Percentiles rank a stretch among this genome's conserved stretches.
Evolutionary conservation across 2,888 invertebrate species (phyloP).

Genomic region (Drosophila fungiperda): DNA sequence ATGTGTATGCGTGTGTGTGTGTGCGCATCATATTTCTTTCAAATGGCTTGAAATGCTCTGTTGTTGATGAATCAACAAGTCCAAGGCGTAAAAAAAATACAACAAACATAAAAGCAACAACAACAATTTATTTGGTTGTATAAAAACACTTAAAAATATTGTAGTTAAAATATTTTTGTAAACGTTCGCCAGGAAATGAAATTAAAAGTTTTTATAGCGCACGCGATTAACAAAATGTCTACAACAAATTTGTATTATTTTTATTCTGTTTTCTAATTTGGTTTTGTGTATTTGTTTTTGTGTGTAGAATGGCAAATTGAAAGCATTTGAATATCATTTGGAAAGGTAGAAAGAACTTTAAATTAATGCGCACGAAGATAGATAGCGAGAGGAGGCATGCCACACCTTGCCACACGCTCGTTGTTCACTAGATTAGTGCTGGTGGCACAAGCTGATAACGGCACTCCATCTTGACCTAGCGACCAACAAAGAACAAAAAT

Average conservation of each 20-base stretch:
- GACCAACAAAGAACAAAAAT: slow-evolving; percentile 28
- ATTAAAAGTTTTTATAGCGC: slow-evolving; percentile 47
- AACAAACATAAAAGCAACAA: slow-evolving; percentile 19
- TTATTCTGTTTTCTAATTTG: slow-evolving; percentile 6
- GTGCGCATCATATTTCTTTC: slow-evolving; percentile 63
- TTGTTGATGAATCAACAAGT: slow-evolving; percentile 68
- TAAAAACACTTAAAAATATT: slow-evolving; percentile 70
- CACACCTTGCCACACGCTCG: background rate
- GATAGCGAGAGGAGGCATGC: slow-evolving; percentile 11
- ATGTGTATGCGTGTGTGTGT: slow-evolving; percentile 16
- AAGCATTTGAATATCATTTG: slow-evolving; percentile 59
- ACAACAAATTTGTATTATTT: slow-evolving; percentile 35
- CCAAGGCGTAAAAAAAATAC: slow-evolving; percentile 62
- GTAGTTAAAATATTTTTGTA: slow-evolving; percentile 71
- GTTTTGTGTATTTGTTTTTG: slow-evolving; percentile 3
- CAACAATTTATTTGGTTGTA: slow-evolving; percentile 32
- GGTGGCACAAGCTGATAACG: slow-evolving; percentile 38
- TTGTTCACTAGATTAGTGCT: background rate
- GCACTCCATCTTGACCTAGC: slow-evolving; percentile 51
- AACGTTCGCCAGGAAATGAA: slow-evolving; percentile 34
- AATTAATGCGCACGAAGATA: slow-evolving; percentile 47
- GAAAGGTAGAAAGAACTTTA: slow-evolving; percentile 35
- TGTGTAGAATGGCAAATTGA: slow-evolving; percentile 38
- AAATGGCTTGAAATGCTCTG: slow-evolving; percentile 64
- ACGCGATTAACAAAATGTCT: slow-evolving; percentile 36